phyloP scores from a whole-genome alignment of 2,888 invertebrate genomes.

The Drosophila borborema region DNA sequence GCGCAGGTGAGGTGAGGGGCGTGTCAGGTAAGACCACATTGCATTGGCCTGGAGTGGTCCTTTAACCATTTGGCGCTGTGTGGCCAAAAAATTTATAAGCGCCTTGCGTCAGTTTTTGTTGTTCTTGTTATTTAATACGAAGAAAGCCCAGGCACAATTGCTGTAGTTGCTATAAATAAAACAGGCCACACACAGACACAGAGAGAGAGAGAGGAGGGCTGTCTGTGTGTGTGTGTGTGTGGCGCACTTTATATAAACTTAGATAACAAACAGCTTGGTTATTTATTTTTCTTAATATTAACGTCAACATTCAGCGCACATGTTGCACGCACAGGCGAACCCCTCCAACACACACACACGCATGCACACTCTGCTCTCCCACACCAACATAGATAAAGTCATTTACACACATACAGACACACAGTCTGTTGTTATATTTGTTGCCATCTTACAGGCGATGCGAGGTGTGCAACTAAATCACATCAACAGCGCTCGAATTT shows the following conservation, averaged over 20 bases:
- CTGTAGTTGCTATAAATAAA: conserved; percentile 79
- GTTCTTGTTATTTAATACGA: conserved; percentile 70
- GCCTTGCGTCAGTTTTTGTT: conserved; percentile 65
- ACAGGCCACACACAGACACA: conserved; percentile 48
- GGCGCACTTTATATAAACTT: conserved; percentile 75
- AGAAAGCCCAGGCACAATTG: conserved; percentile 67
- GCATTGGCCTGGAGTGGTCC: conserved; percentile 14
- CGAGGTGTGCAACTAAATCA: conserved; percentile 80
- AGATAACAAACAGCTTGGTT: conserved; percentile 80
- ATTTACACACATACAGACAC: conserved; percentile 61
- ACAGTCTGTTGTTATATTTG: conserved; percentile 67
- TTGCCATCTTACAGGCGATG: conserved; percentile 78
- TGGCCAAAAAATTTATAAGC: conserved; percentile 76
- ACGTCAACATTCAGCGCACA: conserved; percentile 81
- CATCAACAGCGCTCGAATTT: conserved; percentile 77
- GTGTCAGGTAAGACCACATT: conserved; percentile 20
- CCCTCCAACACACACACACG: conserved; percentile 22
- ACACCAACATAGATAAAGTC: conserved; percentile 73
- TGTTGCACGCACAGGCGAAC: conserved; percentile 74
- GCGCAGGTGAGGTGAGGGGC: background rate
- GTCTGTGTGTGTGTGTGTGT: conserved; percentile 35
- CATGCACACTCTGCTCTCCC: conserved; percentile 40
- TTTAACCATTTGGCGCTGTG: conserved; percentile 55
- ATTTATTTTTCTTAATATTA: conserved; percentile 81
- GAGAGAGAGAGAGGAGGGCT: background rate